Base-by-base conservation (phyloP, 1,140 invertebrate genomes). In the Stratiolaelaps scimitus region DNA sequence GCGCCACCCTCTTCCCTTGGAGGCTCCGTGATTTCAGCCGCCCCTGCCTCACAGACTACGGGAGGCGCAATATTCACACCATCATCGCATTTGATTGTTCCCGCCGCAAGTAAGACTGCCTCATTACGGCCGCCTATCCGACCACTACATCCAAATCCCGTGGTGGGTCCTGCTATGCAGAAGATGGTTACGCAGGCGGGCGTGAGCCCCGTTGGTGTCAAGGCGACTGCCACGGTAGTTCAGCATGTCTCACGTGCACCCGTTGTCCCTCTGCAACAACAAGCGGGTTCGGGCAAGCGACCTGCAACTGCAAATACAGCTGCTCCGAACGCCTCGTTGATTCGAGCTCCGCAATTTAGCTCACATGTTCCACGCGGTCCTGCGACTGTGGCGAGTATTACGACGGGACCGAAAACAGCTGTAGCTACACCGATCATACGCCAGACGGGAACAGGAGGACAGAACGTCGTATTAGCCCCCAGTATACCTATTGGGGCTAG, bases 331-430 rank as follows among this genome's bases (percentile, higher is more conserved):
- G 68, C 69, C 17, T 69, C 69, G 10, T 67, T 70, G 17, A 70
- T 70, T 17, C 66, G 68, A 48, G 66, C 67, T 19, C 64, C 69
- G 43, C 68, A 65, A 20, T 70, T 67, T 23, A 68, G 67, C 1
- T 67, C 68, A 43, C 69, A 70, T 67, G 69, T 70, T n/a, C 69
- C 69, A 30, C 46, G 69, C 72, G 75, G 75, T 65, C 75, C 79
- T 65, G 79, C 79, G 34, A 76, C 78, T 47, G 79, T 80, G 1
- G 79, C 79, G 13, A 80, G 78, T 70, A 80, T 80, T 67, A 74
- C 78, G 46, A 65, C 68, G 28, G 76, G 75, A 19, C 78, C 78
- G 17, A 72, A 78, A 71, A 76, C 78, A 23, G 74, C 77, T 5
- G 74, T 79, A 26, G 77, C 78, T 29, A 79, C 78, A 44, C 78